A percentile compares a stretch with the other conserved stretches of the same genome.
phyloP scores from a whole-genome alignment of 92 coral and sea anemone species.

The Epizoanthus ramosus region DNA sequence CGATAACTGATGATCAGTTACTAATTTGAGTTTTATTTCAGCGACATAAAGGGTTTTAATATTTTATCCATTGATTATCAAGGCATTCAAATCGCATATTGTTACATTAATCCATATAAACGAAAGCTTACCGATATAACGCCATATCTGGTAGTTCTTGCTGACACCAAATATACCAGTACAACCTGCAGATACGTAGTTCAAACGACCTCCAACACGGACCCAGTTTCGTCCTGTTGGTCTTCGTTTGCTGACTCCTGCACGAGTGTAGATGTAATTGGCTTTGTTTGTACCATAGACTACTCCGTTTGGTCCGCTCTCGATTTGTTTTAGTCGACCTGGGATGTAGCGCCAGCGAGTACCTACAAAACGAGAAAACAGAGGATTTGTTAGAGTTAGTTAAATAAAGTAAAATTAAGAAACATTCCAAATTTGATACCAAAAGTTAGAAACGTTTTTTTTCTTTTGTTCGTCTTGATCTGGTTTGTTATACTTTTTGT shows the following conservation, averaged over 20 bases:
- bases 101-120: no score
- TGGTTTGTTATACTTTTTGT: no score
- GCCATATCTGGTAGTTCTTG: slow-evolving; percentile 32
- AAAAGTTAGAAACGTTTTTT: no score
- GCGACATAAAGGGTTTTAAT: no score
- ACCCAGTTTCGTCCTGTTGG: slow-evolving; percentile 45
- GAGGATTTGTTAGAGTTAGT: not conserved
- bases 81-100: no score
- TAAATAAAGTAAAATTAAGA: no score
- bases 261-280: slow-evolving; percentile 20
- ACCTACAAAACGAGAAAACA: not conserved
- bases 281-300: slow-evolving; percentile 31
- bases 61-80: no score
- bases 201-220: slow-evolving; percentile 33
- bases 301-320: slow-evolving; percentile 33
- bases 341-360: slow-evolving; percentile 27
- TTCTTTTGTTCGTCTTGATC: no score
- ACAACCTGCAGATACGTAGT: slow-evolving; percentile 48
- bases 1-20: no score
- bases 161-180: slow-evolving; percentile 44
- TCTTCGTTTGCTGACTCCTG: slow-evolving; percentile 20
- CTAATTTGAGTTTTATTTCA: no score
- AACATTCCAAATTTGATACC: no score
- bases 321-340: slow-evolving; percentile 38
- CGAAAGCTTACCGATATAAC: not conserved